Percentiles rank a stretch among this genome's conserved stretches.
Evolutionary conservation across 2,797 vertebrate species (phyloP).

Genomic region (Microctenopoma lineatum): DNA sequence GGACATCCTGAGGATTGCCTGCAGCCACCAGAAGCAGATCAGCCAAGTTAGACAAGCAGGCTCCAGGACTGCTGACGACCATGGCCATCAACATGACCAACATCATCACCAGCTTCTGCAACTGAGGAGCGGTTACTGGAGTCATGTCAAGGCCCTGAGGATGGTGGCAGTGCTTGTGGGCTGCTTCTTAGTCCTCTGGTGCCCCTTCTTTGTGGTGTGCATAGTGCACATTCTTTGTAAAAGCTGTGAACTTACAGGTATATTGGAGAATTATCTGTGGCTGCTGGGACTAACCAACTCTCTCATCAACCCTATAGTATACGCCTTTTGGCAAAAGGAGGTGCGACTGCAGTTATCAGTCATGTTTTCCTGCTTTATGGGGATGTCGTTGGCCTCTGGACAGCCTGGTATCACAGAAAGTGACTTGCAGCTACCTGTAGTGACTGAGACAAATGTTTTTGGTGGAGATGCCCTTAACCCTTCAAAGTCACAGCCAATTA

Average conservation of each 20-base stretch:
- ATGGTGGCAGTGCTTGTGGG: conserved; percentile 88
- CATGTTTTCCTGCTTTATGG: conserved; percentile 76
- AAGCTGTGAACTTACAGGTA: conserved; percentile 75
- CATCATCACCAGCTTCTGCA: conserved; percentile 36
- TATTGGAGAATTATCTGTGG: conserved; percentile 90
- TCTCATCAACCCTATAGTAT: conserved; percentile 91
- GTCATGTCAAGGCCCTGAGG: conserved; percentile 88
- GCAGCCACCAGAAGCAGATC: conserved; percentile 87
- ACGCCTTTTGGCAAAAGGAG: conserved; percentile 90
- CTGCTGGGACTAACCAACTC: conserved; percentile 90
- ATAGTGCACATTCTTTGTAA: conserved; percentile 84
- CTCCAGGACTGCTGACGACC: conserved; percentile 31
- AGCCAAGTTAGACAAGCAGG: conserved; percentile 68
- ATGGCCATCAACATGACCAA: background rate
- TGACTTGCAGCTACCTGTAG: background rate
- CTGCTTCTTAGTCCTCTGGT: conserved; percentile 90
- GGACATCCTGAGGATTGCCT: conserved; percentile 91
- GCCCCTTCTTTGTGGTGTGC: conserved; percentile 89
- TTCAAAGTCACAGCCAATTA: conserved; percentile 11
- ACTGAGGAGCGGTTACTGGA: conserved; percentile 57
- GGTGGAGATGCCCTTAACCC: conserved; percentile 20
- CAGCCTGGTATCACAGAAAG: background rate
- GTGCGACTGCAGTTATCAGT: conserved; percentile 85
- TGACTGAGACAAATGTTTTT: background rate
- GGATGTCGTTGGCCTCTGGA: conserved; percentile 23